Evolutionary conservation across 1,140 invertebrate species (phyloP), one percentile per base, ranked within the genome.

Genomic region (Pectinophora gossypiella): DNA sequence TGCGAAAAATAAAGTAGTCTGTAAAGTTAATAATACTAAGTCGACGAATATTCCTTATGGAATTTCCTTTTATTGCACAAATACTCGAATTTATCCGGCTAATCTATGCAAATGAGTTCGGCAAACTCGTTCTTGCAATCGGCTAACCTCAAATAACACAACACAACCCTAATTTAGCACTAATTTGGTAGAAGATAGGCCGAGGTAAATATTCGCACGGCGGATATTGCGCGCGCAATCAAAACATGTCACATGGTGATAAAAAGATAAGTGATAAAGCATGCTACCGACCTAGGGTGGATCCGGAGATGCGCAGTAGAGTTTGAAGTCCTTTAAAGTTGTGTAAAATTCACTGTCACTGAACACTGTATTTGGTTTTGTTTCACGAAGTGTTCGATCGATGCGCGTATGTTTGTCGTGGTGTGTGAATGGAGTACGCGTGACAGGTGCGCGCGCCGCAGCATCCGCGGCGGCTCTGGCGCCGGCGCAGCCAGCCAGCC

Each of bases 391-490:
- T 16, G 32, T 48, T 36, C n/a, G 49, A 21, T 45, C 43, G 45
- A 18, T 38, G 35, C 52, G 60, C 59, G 63, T 40, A 54, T 44
- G 45, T 44, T 38, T 48, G 18, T 43, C 4, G 27, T 36, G 54
- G 57, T 7, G 38, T 46, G 48, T 19, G n/a, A n/a, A n/a, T 32
- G 23, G 50, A 44, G 35, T 18, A 22, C 54, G 59, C 18, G 47
- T 54, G 67, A 69, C 72, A 76, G 67, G 77, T 78, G 72, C 70
- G 74, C 51, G 45, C 60, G 68, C 66, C 69, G 74, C 76, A 85
- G 82, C 79, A 76, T 85, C 82, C 74, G 65, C 69, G 60, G 61
- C 69, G 74, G 73, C 58, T 77, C 63, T 83, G 81, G 32, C 58
- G 46, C 35, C 22, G 15, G 21, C 46, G 21, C 21, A 21, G 55